phyloP scores from a whole-genome alignment of 2,888 invertebrate species.

The Machimus atricapillus region DNA sequence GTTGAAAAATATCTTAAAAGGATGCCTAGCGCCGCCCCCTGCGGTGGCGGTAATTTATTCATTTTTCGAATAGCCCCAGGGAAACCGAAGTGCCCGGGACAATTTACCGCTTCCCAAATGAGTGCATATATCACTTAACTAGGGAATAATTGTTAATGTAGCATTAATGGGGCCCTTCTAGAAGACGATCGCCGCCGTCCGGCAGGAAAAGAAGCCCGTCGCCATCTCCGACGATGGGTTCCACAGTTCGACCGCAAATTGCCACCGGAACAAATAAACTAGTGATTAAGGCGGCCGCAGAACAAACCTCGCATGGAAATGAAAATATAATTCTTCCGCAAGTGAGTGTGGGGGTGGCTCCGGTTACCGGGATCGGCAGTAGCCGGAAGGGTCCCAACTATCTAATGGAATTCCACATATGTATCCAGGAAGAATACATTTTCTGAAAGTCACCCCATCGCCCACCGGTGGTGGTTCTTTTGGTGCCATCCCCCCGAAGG shows the following conservation, averaged over 20 bases:
- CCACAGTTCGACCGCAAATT: background rate
- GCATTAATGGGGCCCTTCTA: background rate
- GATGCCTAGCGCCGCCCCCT: background rate
- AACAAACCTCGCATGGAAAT: constrained; percentile 28
- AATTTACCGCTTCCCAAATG: background rate
- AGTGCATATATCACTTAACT: constrained; percentile 5
- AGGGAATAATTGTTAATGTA: constrained; percentile 24
- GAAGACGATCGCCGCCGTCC: background rate
- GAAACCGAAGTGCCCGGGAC: background rate
- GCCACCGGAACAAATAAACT: constrained; percentile 35
- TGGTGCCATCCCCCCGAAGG: background rate
- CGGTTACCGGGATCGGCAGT: background rate
- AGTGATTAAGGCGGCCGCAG: constrained; percentile 23
- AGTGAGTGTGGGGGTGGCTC: background rate
- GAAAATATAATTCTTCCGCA: constrained; percentile 30
- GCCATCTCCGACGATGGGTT: background rate
- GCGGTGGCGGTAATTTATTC: background rate
- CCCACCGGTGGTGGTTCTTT: background rate
- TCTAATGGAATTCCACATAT: background rate
- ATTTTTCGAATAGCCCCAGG: background rate
- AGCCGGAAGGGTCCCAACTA: background rate
- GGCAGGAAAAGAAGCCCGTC: constrained; percentile 34
- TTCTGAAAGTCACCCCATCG: background rate
- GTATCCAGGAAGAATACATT: background rate
- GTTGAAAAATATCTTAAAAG: background rate